These are phyloP conservation scores for Neogobius melanostomus DNA, from an alignment of 2,113 vertebrate genomes.

Conservation along the genomic window DNA sequence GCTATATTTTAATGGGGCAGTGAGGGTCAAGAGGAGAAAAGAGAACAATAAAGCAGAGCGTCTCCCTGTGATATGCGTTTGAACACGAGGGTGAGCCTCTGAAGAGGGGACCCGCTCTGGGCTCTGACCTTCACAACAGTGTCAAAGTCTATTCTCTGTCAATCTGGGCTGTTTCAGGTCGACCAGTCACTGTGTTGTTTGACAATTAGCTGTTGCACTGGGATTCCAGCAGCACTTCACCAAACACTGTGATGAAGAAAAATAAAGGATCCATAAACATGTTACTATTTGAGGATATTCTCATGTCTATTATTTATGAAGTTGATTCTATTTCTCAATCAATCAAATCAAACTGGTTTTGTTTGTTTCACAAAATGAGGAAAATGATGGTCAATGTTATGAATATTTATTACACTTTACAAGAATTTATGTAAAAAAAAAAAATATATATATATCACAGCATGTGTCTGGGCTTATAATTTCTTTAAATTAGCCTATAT, in stretches of 20 bases:
- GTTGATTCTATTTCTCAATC: no score
- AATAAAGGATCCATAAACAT: neutral
- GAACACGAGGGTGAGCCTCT: slow-evolving; percentile 18
- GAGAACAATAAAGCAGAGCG: slow-evolving; percentile 56
- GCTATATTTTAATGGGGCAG: slow-evolving; percentile 76
- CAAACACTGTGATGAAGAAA: neutral
- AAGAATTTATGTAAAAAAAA: no score
- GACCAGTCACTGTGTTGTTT: slow-evolving; percentile 25
- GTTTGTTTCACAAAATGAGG: no score
- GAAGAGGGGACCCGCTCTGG: slow-evolving; percentile 35
- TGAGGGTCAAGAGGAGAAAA: slow-evolving; percentile 59
- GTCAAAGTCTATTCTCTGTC: slow-evolving; percentile 42
- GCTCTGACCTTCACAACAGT: slow-evolving; percentile 63
- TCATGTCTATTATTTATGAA: neutral
- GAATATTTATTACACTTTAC: no score
- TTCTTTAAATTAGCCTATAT: no score
- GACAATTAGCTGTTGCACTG: slow-evolving; percentile 30
- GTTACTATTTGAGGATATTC: slow-evolving; percentile 19
- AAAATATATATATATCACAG: no score
- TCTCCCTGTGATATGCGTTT: slow-evolving; percentile 53
- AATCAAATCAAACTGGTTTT: no score
- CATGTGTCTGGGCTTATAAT: no score
- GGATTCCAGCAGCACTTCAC: neutral
- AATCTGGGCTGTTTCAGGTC: slow-evolving; percentile 28
- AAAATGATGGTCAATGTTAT: no score